Evolutionary conservation across 30 jellyfish, hydroid and myxozoan species (phyloP), one percentile per base, ranked within the genome.

Genomic region (Aurelia aurita): DNA sequence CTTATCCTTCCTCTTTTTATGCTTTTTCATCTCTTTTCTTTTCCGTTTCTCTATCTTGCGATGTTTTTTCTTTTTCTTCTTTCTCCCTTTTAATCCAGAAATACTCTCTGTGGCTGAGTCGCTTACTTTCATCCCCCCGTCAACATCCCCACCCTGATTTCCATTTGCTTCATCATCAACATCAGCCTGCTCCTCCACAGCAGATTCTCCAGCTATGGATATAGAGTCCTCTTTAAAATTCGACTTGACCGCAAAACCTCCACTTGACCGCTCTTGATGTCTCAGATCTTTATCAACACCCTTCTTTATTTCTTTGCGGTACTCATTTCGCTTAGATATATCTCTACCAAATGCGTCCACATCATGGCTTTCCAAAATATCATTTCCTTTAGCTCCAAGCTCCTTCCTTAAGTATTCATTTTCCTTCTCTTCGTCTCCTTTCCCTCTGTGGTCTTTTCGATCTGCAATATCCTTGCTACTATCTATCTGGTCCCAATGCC

Each of bases 261-360:
- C 66, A 1, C 18, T 46, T 13, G 19, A 20, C 51, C 79, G 62
- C 44, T 3, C 62, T 6, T 59, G 14, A 62, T 2, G 46, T 10
- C 21, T 29, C 90, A 47, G 13, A 21, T 35, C 27, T 27, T 51
- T 44, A 77, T 61, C 51, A 39, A 39, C 9, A 7, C 9, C 51
- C 51, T 39, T 39, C 16, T 8, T 39, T 8, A 9, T 15, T 4
- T 6, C 68, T 45, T 66, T 25, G n/a, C 2, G 43, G 54, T 9
- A 26, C 59, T 26, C 59, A 14, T 28, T 47, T 15, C 86, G 46
- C 74, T 74, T 83, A 19, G 93, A 69, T 25, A 83, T 83, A 61
- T 83, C 93, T 7, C 93, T 79, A 16, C 93, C 93, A 35, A 83
- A 83, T 15, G 55, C 34, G 1, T 83, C 93, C 19, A 68, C 88